Percentiles rank a stretch among this genome's conserved stretches.
Evolutionary conservation across 2,113 vertebrate genomes (phyloP).

Genomic region (Butorides virescens): DNA sequence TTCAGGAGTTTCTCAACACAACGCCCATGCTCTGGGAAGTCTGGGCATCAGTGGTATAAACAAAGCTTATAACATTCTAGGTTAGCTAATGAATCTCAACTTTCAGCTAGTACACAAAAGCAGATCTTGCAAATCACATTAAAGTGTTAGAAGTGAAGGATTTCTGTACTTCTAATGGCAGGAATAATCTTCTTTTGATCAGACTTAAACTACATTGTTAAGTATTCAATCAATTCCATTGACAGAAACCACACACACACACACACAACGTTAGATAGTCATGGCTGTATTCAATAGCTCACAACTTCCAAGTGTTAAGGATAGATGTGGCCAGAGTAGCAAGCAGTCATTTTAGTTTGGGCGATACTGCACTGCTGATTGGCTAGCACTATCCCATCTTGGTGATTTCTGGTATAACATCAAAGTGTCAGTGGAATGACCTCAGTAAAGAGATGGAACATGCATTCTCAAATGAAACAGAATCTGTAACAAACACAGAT

Average conservation of each 20-base stretch:
- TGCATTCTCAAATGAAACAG: background rate
- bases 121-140: background rate
- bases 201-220: background rate
- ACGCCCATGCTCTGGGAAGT: accelerated
- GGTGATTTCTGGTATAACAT: background rate
- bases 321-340: background rate
- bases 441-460: background rate
- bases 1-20: background rate
- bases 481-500: background rate
- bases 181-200: background rate
- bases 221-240: background rate
- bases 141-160: background rate
- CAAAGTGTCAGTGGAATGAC: background rate
- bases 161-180: background rate
- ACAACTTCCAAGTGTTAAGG: background rate
- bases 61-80: background rate
- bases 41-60: background rate
- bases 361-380: background rate
- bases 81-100: background rate
- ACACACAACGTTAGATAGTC: background rate
- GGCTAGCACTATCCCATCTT: background rate
- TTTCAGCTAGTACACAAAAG: background rate
- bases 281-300: background rate
- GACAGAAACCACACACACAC: background rate
- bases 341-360: background rate